A percentile compares a stretch with the other conserved stretches of the same genome.
These are phyloP conservation scores for Iselma pallidipennis DNA, from an alignment of 2,888 invertebrate genomes.

Conservation along the genomic window DNA sequence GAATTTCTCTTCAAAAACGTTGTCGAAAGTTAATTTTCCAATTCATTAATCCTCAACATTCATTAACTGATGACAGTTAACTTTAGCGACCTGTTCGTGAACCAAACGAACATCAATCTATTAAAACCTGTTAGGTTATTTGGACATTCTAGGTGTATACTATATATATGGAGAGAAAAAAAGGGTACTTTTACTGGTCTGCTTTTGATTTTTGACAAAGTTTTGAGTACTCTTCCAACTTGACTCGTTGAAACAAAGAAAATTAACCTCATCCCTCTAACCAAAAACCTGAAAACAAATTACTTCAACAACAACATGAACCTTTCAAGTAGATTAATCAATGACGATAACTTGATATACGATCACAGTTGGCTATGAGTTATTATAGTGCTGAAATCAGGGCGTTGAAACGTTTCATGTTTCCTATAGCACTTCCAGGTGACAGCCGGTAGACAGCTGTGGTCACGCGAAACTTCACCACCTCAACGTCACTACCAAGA, in stretches of 20 bases:
- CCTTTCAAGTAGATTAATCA: conserved; percentile 43
- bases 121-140: conserved; percentile 17
- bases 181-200: not conserved
- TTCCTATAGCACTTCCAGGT: conserved; percentile 30
- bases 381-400: conserved; percentile 41
- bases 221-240: conserved; percentile 12
- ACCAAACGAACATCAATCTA: conserved; percentile 12
- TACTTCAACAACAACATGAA: conserved; percentile 38
- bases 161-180: too few relatives aligned
- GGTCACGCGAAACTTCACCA: conserved; percentile 31
- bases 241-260: conserved; percentile 21
- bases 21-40: conserved; percentile 12
- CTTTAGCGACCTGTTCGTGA: conserved; percentile 13
- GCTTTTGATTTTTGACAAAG: conserved; percentile 19
- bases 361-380: conserved; percentile 40
- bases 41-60: conserved; percentile 15
- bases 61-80: conserved; percentile 17
- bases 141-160: conserved; percentile 4
- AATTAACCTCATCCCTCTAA: conserved; percentile 25
- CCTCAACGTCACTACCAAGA: conserved; percentile 3
- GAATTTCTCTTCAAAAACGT: not conserved
- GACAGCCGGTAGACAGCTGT: conserved; percentile 36
- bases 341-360: conserved; percentile 45
- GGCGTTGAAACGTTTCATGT: conserved; percentile 24
- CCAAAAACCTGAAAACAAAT: conserved; percentile 32